Conservation (phyloP, 2,797 vertebrate genomes). For the Crenichthys baileyi region DNA sequence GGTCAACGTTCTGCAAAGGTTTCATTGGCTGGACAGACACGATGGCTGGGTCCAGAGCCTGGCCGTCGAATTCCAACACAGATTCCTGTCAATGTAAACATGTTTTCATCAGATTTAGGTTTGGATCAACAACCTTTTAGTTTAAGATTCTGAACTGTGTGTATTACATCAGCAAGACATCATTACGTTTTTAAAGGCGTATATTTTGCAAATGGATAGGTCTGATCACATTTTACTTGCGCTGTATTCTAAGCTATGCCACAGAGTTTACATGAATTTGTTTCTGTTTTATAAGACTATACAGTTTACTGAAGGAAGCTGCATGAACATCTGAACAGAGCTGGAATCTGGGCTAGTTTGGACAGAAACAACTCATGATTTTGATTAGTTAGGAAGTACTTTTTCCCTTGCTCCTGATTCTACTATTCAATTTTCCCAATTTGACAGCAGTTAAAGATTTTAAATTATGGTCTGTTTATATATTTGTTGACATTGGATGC, state of each 20-base stretch:
- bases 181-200: neutral
- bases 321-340: neutral
- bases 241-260: neutral
- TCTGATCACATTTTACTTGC: neutral
- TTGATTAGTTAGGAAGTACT: neutral
- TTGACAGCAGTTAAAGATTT: neutral
- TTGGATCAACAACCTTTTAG: neutral
- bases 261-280: neutral
- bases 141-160: neutral
- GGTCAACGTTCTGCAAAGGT: slow-evolving; percentile 87
- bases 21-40: slow-evolving; percentile 98
- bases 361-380: neutral
- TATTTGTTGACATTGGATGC: neutral
- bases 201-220: neutral
- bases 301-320: neutral
- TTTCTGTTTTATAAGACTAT: neutral
- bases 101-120: neutral
- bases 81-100: slow-evolving; percentile 84
- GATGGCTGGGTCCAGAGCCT: slow-evolving; percentile 95
- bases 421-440: neutral
- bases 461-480: neutral
- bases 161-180: neutral
- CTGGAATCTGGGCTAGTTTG: neutral
- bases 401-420: neutral
- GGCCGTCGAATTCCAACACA: slow-evolving; percentile 97